Evolutionary conservation across 2,888 invertebrate genomes (phyloP), one percentile per base, ranked within the genome.

Genomic region (Drosophila prostipennis): DNA sequence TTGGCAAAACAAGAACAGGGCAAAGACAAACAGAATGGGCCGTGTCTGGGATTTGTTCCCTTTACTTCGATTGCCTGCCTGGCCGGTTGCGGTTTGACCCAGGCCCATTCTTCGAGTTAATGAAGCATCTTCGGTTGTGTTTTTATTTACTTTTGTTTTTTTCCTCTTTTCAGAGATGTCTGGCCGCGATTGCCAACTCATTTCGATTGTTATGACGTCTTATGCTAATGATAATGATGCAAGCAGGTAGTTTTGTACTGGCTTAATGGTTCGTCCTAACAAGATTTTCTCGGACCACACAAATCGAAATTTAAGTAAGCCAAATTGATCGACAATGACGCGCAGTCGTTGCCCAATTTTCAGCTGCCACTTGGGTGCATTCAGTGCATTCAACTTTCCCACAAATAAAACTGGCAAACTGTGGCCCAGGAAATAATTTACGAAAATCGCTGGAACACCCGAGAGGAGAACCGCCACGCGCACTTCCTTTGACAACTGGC

Each of bases 401-500:
- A 42, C 3, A 39, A 29, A 42, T 14, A 16, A 42, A 34, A 23
- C 48, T 61, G 61, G 61, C 63, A 60, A 63, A 42, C 61, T 61
- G 36, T 13, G 29, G 63, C 13, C 48, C 79, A 76, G 84, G 80
- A 80, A 80, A 80, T 80, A 84, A 80, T 80, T 80, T 81, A 81
- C 63, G 61, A 84, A 79, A 63, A 63, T 63, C 49, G 40, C 63
- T 61, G 63, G 49, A 42, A 43, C 34, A 63, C 36, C 42, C 60
- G 34, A 42, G 42, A 13, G 13, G 19, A 37, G 54, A 64, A 54
- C 49, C 11, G 43, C 45, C 49, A 37, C 29, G 68, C 63, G 48
- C 79, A 87, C 82, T 80, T 84, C 87, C 87, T 87, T 80, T 82
- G 82, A 82, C 84, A 84, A 87, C 84, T 87, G 82, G 85, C 87